These are phyloP conservation scores for Carduelis carduelis DNA, from an alignment of 2,797 vertebrate species.

Conservation along the genomic window DNA sequence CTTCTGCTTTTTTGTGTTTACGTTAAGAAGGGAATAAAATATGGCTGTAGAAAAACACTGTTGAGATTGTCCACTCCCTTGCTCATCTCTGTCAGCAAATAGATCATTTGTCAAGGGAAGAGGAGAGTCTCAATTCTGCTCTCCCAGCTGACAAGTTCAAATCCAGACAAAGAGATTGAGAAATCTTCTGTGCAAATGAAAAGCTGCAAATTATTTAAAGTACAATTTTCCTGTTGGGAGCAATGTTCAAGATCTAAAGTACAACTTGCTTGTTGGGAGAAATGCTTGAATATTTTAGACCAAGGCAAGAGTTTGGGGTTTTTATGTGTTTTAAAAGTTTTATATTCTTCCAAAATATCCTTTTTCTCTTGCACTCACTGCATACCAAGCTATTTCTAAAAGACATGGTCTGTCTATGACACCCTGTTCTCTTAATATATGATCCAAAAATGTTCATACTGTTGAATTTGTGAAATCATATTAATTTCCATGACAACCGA, in stretches of 20 bases:
- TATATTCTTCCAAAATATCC: not conserved
- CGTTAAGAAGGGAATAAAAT: not conserved
- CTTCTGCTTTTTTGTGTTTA: not conserved
- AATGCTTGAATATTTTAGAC: not conserved
- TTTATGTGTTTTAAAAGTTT: not conserved
- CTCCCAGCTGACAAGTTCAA: not conserved
- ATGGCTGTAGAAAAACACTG: not conserved
- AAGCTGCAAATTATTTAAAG: not conserved
- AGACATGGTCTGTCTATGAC: not conserved
- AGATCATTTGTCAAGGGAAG: not conserved
- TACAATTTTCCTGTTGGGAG: not conserved
- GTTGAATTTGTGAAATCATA: not conserved
- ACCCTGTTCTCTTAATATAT: not conserved
- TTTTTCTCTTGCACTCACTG: not conserved
- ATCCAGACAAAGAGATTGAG: not conserved
- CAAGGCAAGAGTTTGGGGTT: not conserved
- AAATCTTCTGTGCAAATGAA: not conserved
- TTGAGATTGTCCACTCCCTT: conserved; percentile 14
- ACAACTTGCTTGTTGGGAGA: not conserved
- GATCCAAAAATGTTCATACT: not conserved
- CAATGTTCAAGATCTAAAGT: not conserved
- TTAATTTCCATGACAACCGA: conserved; percentile 37
- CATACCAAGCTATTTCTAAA: not conserved
- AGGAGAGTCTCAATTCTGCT: not conserved
- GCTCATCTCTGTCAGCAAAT: not conserved